These are phyloP conservation scores for Atta texana DNA, from an alignment of 1,140 invertebrate genomes.

Conservation along the genomic window DNA sequence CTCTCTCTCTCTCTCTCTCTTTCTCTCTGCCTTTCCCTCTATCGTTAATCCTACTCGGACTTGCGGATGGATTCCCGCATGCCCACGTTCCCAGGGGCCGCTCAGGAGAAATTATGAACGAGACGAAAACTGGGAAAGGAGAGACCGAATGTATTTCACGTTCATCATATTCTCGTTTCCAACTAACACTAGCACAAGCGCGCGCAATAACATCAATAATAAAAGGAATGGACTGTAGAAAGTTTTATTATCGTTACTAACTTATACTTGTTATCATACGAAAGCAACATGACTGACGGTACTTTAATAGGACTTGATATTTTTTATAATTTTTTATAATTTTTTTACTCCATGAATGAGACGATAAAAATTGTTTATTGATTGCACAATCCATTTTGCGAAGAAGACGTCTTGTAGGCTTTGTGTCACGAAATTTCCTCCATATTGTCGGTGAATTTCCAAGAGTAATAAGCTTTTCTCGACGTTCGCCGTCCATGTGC, in stretches of 20 bases:
- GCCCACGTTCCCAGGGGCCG: slow-evolving; percentile 30
- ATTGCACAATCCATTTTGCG: background rate
- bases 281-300: background rate
- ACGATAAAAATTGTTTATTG: background rate
- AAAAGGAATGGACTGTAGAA: background rate
- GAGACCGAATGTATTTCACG: slow-evolving; percentile 39
- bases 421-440: slow-evolving; percentile 16
- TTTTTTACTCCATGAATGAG: background rate
- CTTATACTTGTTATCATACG: background rate
- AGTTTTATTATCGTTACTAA: background rate
- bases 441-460: slow-evolving; percentile 21
- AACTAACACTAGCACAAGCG: background rate
- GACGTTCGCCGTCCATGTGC: slow-evolving; percentile 15
- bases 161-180: slow-evolving; percentile 20
- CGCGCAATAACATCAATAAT: slow-evolving; percentile 36
- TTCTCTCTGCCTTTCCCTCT: background rate
- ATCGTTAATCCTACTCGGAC: slow-evolving; percentile 50
- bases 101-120: slow-evolving; percentile 58
- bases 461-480: slow-evolving; percentile 46
- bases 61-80: slow-evolving; percentile 37
- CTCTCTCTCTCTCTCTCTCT: background rate
- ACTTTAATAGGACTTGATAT: background rate
- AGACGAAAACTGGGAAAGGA: slow-evolving; percentile 43
- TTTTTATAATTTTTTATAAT: background rate
- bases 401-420: background rate